These are phyloP conservation scores for Rhinophrynus dorsalis DNA, from an alignment of 2,797 vertebrate species.

Conservation along the genomic window DNA sequence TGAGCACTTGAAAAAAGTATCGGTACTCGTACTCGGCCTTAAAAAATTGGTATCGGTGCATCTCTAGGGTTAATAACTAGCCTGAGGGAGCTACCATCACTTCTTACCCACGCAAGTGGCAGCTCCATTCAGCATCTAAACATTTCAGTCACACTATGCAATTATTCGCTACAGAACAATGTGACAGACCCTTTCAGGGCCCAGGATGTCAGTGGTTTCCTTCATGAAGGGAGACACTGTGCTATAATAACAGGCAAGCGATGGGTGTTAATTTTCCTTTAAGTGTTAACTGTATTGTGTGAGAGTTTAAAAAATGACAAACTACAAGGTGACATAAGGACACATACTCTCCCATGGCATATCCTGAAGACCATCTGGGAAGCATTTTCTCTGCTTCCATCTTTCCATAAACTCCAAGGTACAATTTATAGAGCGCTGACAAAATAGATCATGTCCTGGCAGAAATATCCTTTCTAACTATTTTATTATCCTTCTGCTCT, in stretches of 20 bases:
- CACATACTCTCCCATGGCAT: background rate
- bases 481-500: constrained; percentile 19
- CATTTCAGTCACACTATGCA: too few species aligned
- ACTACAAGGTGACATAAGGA: constrained; percentile 20
- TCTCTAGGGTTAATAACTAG: too few species aligned
- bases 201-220: too few species aligned
- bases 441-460: background rate
- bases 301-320: background rate
- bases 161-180: too few species aligned
- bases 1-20: too few species aligned
- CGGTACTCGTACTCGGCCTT: too few species aligned
- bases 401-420: constrained; percentile 29
- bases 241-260: background rate
- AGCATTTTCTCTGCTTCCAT: constrained; percentile 21
- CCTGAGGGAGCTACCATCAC: too few species aligned
- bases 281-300: background rate
- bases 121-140: too few species aligned
- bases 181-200: background rate
- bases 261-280: too few species aligned
- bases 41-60: too few species aligned
- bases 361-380: constrained; percentile 35
- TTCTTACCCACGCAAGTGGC: too few species aligned
- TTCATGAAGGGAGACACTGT: too few species aligned
- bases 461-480: background rate
- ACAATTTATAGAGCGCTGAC: constrained; percentile 20